Evolutionary conservation across 2,888 invertebrate species (phyloP).

Genomic region (Serrognathus titanus): DNA sequence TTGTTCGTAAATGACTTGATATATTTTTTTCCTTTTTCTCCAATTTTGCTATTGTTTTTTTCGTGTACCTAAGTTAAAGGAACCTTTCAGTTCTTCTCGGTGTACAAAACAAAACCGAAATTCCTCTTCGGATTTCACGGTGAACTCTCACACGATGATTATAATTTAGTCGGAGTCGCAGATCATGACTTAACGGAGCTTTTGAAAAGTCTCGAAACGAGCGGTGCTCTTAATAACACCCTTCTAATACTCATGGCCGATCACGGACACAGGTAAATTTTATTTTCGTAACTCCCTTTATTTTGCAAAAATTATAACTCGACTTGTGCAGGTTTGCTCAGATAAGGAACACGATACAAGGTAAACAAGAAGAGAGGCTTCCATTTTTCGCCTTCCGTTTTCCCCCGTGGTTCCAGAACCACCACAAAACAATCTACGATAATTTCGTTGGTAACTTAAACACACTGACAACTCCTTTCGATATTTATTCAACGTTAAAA

Average conservation of each 20-base stretch:
- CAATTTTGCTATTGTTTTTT: background rate
- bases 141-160: conserved; percentile 83
- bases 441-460: conserved; percentile 65
- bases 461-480: conserved; percentile 82
- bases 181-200: conserved; percentile 71
- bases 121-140: conserved; percentile 87
- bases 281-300: background rate
- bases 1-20: background rate
- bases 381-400: conserved; percentile 81
- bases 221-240: conserved; percentile 71
- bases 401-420: conserved; percentile 64
- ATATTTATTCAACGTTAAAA: conserved; percentile 77
- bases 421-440: conserved; percentile 58
- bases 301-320: background rate
- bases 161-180: conserved; percentile 72
- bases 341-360: conserved; percentile 81
- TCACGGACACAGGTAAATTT: conserved; percentile 75
- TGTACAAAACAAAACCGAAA: conserved; percentile 66
- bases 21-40: background rate
- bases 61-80: background rate
- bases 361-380: conserved; percentile 86
- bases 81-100: conserved; percentile 52
- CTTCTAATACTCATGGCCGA: conserved; percentile 88
- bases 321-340: conserved; percentile 66
- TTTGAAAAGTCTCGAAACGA: conserved; percentile 59